phyloP scores from a whole-genome alignment of 2,113 vertebrate species.

The Mustela lutreola region DNA sequence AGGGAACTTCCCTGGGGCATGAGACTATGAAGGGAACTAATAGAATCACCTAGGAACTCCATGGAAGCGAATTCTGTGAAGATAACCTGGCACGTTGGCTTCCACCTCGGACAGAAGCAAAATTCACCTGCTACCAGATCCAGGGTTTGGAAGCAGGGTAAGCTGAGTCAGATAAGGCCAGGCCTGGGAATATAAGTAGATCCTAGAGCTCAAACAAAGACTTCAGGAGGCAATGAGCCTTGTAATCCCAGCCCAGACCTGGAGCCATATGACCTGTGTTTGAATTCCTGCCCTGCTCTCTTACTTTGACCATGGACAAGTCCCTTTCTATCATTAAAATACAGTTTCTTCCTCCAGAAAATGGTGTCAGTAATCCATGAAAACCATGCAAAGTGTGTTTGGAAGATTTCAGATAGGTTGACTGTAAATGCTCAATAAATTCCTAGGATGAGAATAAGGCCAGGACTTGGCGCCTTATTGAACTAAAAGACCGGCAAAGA shows the following conservation, averaged over 20 bases:
- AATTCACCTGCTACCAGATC: neutral
- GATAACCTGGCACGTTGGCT: neutral
- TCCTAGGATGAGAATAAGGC: conserved; percentile 2
- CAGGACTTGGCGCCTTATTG: neutral
- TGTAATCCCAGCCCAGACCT: neutral
- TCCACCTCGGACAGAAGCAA: neutral
- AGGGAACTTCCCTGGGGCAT: neutral
- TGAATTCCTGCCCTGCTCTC: neutral
- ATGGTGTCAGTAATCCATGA: neutral
- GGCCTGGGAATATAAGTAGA: neutral
- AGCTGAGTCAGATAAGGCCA: neutral
- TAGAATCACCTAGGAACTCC: neutral
- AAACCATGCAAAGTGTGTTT: conserved; percentile 15
- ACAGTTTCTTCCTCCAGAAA: conserved; percentile 53
- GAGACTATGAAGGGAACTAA: neutral
- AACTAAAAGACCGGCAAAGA: neutral
- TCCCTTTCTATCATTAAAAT: neutral
- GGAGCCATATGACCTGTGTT: neutral
- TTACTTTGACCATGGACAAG: neutral
- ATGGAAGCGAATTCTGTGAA: neutral
- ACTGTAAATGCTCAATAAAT: conserved; percentile 12
- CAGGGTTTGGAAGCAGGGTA: neutral
- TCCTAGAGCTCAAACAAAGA: conserved; percentile 22
- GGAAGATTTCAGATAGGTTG: neutral
- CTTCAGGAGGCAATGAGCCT: neutral